phyloP scores from a whole-genome alignment of 2,888 invertebrate genomes.

The Heliconius erato region DNA sequence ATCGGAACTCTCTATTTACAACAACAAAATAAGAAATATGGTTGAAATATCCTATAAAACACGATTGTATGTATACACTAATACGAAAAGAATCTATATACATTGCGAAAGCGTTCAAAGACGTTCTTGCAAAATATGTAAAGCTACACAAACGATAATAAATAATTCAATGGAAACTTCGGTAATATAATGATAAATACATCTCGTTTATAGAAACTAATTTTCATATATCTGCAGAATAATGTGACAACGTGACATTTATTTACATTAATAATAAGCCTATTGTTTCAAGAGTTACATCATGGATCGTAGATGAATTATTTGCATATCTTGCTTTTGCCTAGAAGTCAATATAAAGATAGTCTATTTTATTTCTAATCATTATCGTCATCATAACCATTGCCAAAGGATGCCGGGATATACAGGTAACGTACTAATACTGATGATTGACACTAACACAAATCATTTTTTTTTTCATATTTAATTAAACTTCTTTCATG shows the following conservation, averaged over 20 bases:
- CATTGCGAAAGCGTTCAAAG: neutral
- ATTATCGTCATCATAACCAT: no score
- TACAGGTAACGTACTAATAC: no score
- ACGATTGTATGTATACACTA: neutral
- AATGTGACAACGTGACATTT: neutral
- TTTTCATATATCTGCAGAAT: constrained; percentile 11
- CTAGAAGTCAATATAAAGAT: neutral
- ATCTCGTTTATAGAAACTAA: constrained; percentile 10
- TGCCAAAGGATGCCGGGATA: no score
- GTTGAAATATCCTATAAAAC: neutral
- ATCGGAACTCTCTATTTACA: neutral
- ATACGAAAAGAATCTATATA: neutral
- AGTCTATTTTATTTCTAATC: neutral
- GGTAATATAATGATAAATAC: constrained; percentile 19
- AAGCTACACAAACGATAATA: neutral
- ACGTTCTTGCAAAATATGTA: neutral
- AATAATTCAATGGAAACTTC: neutral
- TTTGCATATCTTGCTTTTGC: neutral
- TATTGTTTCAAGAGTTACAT: neutral
- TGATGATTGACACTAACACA: no score
- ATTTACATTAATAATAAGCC: neutral
- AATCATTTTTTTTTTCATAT: no score
- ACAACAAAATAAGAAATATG: neutral
- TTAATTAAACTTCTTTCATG: no score
- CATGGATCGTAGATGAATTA: neutral